Percentiles rank a stretch among this genome's conserved stretches.
phyloP scores from a whole-genome alignment of 2,113 vertebrate species.

The Ciconia stormi region DNA sequence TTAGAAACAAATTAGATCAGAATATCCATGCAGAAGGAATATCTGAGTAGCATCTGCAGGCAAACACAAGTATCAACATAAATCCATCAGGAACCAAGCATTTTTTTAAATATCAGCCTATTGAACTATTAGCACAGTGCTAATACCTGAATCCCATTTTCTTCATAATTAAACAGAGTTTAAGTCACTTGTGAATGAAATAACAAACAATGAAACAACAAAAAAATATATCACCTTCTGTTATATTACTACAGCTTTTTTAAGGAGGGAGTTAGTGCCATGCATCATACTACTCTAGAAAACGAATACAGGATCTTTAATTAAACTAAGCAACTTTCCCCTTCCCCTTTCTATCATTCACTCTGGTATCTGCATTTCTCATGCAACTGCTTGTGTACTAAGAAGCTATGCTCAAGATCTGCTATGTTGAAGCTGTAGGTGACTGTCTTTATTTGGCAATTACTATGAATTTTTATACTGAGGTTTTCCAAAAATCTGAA shows the following conservation, averaged over 20 bases:
- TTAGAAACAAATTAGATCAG: not conserved
- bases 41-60: not conserved
- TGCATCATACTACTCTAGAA: not conserved
- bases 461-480: not conserved
- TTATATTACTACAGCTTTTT: not conserved
- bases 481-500: not conserved
- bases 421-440: not conserved
- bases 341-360: not conserved
- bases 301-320: not conserved
- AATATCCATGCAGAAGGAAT: not conserved
- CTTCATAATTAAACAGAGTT: not conserved
- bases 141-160: not conserved
- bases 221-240: not conserved
- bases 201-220: not conserved
- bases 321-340: not conserved
- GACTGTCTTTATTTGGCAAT: not conserved
- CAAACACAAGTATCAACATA: not conserved
- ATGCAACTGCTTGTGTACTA: not conserved
- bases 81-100: not conserved
- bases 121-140: not conserved
- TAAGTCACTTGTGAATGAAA: not conserved
- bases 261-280: not conserved
- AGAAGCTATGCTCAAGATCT: not conserved
- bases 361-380: not conserved
- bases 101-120: not conserved